Evolutionary conservation across 2,888 invertebrate genomes (phyloP), one percentile per base, ranked within the genome.

Genomic region (Pheosia gnoma): DNA sequence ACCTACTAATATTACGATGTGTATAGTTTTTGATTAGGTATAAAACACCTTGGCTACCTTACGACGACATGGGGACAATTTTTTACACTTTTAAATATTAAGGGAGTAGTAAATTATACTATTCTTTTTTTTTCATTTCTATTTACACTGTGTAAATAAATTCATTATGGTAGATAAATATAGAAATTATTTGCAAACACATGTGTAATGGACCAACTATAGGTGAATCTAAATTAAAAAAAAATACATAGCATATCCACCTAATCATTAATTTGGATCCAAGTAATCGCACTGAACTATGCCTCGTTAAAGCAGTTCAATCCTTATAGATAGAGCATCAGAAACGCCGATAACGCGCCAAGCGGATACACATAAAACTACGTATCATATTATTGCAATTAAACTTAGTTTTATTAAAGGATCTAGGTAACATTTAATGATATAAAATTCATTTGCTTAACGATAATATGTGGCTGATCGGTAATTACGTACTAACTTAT

Each of bases 311-410:
- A 39, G 39, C 53, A 66, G 68, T 68, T 62, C 66, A 68, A 65
- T 74, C 67, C 66, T 74, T 74, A 71, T 71, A 66, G 77, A 67
- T 55, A n/a, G n/a, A n/a, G n/a, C 71, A 74, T 74, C 66, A 61
- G 71, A 74, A 71, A 76, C 59, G 63, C 61, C 64, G 65, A 74
- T 74, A 74, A 74, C 65, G 63, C 67, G 64, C 60, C 56, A 59
- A 69, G 69, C 74, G 74, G 74, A 8, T 8, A 13, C 13, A 51
- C 51, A 51, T 51, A 25, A 13, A 51, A 51, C 25, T 51, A 7
- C 51, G 13, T 25, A 25, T 51, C 4, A 51, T 51, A 51, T 25
- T 8, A 25, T 7, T 51, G 3, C 51, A 8, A 51, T 51, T 13
- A 51, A 51, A 47, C 47, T 47, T 47, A n/a, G 11, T 43, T 0